These are phyloP conservation scores for Ceyx melanurus DNA, from an alignment of 2,113 vertebrate species.

Conservation along the genomic window DNA sequence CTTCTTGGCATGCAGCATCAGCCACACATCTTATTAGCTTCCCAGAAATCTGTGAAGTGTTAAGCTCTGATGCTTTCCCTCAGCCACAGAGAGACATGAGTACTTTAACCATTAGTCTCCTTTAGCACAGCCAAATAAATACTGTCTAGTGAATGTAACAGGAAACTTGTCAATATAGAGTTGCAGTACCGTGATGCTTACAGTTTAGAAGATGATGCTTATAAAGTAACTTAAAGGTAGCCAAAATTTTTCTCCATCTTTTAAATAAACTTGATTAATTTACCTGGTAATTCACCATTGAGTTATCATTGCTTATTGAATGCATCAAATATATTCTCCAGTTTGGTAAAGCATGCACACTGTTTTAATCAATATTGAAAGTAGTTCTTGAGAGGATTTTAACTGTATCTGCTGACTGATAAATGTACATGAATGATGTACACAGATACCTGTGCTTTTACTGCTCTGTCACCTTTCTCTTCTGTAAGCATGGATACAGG, in stretches of 20 bases:
- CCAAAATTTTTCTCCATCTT: background rate
- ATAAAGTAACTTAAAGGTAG: background rate
- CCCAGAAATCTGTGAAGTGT: conserved; percentile 55
- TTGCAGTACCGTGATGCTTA: background rate
- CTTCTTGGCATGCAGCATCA: conserved; percentile 36
- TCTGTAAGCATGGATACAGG: background rate
- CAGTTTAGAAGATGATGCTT: background rate
- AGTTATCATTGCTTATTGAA: background rate
- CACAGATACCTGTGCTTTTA: background rate
- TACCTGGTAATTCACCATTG: background rate
- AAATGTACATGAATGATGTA: conserved; percentile 47
- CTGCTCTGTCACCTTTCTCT: background rate
- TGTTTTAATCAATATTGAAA: conserved; percentile 22
- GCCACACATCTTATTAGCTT: conserved; percentile 12
- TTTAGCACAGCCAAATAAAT: conserved; percentile 15
- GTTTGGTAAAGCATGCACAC: conserved; percentile 9
- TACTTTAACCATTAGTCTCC: conserved; percentile 36
- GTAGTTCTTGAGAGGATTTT: background rate
- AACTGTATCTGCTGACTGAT: conserved; percentile 20
- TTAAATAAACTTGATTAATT: background rate
- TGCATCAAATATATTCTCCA: background rate
- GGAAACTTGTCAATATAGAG: background rate
- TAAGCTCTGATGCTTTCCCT: conserved; percentile 49
- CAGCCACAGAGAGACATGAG: background rate
- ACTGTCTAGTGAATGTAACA: background rate